phyloP scores from a whole-genome alignment of 2,888 invertebrate genomes.

The Tanypteryx hageni region DNA sequence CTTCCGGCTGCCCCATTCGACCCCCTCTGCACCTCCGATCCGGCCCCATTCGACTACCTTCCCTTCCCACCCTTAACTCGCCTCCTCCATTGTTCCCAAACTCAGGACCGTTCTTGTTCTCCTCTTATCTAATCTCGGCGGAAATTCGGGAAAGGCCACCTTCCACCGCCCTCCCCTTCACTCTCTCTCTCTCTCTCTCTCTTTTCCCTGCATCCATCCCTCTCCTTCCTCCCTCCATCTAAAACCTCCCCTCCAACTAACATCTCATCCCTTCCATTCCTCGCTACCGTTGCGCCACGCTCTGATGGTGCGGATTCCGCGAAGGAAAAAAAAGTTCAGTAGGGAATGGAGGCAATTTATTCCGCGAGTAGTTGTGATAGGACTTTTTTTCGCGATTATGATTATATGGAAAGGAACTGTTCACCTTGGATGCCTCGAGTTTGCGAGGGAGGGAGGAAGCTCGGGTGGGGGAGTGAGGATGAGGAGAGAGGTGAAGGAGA shows the following conservation, averaged over 20 bases:
- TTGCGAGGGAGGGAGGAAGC: not conserved
- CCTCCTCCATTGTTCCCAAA: slow-evolving; percentile 49
- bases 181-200: not conserved
- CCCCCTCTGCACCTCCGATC: not conserved
- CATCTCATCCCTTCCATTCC: not conserved
- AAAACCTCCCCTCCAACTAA: not conserved
- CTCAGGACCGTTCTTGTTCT: slow-evolving; percentile 36
- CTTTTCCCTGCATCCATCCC: not conserved
- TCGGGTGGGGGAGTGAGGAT: not conserved
- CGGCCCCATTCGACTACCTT: not conserved
- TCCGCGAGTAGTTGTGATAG: slow-evolving; percentile 5
- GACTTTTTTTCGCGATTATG: slow-evolving; percentile 29
- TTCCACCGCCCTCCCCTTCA: not conserved
- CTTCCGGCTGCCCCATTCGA: not conserved
- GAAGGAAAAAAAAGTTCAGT: not conserved
- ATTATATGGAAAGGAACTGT: not conserved
- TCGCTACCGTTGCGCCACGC: not conserved
- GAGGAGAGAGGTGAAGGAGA: too few relatives aligned
- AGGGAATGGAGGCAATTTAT: not conserved
- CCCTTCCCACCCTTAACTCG: too few relatives aligned
- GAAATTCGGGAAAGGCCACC: slow-evolving; percentile 60
- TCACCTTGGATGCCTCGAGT: not conserved
- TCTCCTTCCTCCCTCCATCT: not conserved
- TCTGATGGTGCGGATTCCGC: not conserved
- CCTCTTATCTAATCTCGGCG: slow-evolving; percentile 60